Percentiles rank a stretch among this genome's conserved stretches.
phyloP scores from a whole-genome alignment of 2,797 vertebrate species.

The Sylvilagus floridanus region DNA sequence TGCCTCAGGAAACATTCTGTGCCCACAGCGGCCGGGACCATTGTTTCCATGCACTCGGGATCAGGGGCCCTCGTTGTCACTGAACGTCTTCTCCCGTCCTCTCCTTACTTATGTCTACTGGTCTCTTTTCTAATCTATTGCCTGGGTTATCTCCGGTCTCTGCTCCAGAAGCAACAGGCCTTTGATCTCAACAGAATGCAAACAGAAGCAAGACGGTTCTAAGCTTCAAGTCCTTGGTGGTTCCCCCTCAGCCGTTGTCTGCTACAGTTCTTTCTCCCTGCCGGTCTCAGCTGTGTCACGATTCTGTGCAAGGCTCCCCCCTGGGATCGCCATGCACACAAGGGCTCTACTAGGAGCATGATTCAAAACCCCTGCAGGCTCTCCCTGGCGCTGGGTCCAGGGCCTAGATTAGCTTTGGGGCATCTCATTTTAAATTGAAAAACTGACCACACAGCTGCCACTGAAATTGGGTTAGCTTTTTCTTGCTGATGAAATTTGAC shows the following conservation, averaged over 20 bases:
- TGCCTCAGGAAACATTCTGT: slow-evolving; percentile 43
- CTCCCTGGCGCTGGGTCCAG: neutral
- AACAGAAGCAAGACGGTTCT: neutral
- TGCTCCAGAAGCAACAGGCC: neutral
- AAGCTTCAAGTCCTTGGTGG: neutral
- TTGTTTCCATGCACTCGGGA: slow-evolving; percentile 37
- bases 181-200: neutral
- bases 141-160: neutral
- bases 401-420: neutral
- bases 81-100: neutral
- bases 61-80: slow-evolving; percentile 10
- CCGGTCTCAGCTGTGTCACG: neutral
- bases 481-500: neutral
- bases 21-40: neutral
- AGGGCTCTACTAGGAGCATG: neutral
- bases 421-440: slow-evolving; percentile 8
- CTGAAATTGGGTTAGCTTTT: slow-evolving; percentile 11
- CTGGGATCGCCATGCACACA: neutral
- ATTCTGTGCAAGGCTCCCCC: neutral
- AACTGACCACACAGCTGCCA: neutral
- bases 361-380: slow-evolving; percentile 1
- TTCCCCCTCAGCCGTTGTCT: neutral
- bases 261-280: neutral
- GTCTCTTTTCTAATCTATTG: neutral
- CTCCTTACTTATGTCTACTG: neutral